Conservation (phyloP, 2,888 invertebrate species). For the Meta bourneti region DNA sequence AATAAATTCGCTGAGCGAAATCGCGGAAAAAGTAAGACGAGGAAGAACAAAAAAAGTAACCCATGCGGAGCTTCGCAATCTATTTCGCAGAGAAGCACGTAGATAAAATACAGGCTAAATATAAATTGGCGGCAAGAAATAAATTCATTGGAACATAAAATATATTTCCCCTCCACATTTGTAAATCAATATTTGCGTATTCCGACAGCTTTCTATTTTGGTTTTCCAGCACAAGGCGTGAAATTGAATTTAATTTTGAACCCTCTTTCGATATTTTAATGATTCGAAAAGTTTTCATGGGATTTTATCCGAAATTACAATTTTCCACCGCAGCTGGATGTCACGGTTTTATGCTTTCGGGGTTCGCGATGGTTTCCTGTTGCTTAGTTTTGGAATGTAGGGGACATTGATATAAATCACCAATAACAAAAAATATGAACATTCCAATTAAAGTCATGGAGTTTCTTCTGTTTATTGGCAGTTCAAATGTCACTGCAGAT, state of each 20-base stretch:
- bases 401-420: not conserved
- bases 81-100: conserved; percentile 37
- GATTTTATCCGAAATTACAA: conserved; percentile 44
- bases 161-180: conserved; percentile 40
- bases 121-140: conserved; percentile 51
- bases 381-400: not conserved
- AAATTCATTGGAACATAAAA: conserved; percentile 51
- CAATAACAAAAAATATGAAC: not conserved
- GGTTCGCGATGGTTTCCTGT: not conserved
- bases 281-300: conserved; percentile 53
- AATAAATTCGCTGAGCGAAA: conserved; percentile 19
- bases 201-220: conserved; percentile 22
- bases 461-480: not conserved
- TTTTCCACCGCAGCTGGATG: conserved; percentile 24
- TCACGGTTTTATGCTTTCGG: not conserved
- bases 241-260: conserved; percentile 64
- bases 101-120: conserved; percentile 53
- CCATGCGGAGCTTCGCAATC: conserved; percentile 22
- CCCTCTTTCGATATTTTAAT: conserved; percentile 51
- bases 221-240: conserved; percentile 19
- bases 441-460: not conserved
- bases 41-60: conserved; percentile 3
- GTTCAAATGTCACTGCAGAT: too few species aligned
- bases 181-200: conserved; percentile 46
- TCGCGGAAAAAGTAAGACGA: conserved; percentile 1